These are phyloP conservation scores for Chromoteleia sp. DNA, from an alignment of 2,888 invertebrate genomes.

Conservation along the genomic window DNA sequence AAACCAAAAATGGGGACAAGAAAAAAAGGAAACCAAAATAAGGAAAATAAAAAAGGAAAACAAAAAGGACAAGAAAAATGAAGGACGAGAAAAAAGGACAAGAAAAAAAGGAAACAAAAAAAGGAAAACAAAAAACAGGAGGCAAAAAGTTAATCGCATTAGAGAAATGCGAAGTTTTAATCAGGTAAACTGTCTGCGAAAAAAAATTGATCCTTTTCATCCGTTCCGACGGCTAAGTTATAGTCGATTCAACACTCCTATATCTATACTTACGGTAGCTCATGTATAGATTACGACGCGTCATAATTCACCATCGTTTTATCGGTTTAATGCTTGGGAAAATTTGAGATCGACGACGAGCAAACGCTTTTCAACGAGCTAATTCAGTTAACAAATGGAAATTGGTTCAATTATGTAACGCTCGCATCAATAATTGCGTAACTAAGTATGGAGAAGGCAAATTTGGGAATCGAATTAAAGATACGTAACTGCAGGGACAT, in stretches of 20 bases:
- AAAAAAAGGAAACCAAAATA: no score
- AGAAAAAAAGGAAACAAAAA: no score
- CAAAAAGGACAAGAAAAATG: no score
- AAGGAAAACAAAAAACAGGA: no score
- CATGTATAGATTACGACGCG: slow-evolving; percentile 40
- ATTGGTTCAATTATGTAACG: slow-evolving; percentile 7
- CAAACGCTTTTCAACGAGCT: slow-evolving; percentile 7
- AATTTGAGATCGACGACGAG: slow-evolving; percentile 10
- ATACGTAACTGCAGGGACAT: no score
- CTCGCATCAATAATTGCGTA: not conserved
- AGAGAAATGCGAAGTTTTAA: slow-evolving; percentile 16
- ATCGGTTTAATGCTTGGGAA: slow-evolving; percentile 15
- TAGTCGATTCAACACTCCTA: not conserved
- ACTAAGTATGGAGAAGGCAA: no score
- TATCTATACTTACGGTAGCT: slow-evolving; percentile 35
- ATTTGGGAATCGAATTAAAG: no score
- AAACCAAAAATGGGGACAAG: no score
- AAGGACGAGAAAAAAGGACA: no score
- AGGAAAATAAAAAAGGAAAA: no score
- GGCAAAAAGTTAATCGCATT: slow-evolving; percentile 12
- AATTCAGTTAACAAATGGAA: slow-evolving; percentile 16
- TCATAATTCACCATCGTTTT: slow-evolving; percentile 33
- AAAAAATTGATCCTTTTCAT: slow-evolving; percentile 26
- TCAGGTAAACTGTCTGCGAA: slow-evolving; percentile 2
- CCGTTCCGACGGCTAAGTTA: not conserved